Base-by-base conservation (phyloP, 2,113 vertebrate genomes). In the Pangasianodon hypophthalmus region DNA sequence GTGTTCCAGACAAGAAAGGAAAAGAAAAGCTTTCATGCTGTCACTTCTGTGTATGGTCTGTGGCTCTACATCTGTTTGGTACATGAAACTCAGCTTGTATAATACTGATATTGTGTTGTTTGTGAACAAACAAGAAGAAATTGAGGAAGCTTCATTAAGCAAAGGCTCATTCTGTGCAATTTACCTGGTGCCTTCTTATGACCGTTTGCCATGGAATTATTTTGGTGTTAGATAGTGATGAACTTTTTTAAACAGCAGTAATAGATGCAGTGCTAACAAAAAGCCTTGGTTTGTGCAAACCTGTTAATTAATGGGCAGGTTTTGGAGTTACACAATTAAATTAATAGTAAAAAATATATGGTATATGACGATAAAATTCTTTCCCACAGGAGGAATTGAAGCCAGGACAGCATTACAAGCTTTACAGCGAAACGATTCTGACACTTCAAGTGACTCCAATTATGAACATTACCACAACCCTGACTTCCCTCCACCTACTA, bases 381-480 rank as follows among this genome's bases (percentile, higher is more conserved):
- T 64, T 83, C 6, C 14, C 41, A 73, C 46, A 88, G 88, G 84
- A 56, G n/a, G 50, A 85, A 2, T 24, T 73, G 71, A 87, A 60
- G 21, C 10, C 58, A 87, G 50, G 58, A 84, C 37, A 84, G 16
- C 29, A 41, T 48, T 83, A 84, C 37, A 85, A n/a, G 19, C 29
- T 46, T 48, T 73, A 67, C 37, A 79, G 21, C 13, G 26, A 14
- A 82, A 69, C 37, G 54, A 37, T 58, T 88, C 79, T 29, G 80
- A 85, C 41, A 88, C 84, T 44, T 90, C 90, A 5, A 86, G 50
- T 69, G 85, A 91, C 87, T 92, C 91, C 3, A 81, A 92, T 46
- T 87, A 91, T 26, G 88, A 91, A 84, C 62, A 80, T 80, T 92
- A 92, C 54, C 75, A 90, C 67, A 90, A 37, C 46, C 80, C 10